Conservation (phyloP, 2,888 invertebrate genomes). For the Eristalis pertinax region DNA sequence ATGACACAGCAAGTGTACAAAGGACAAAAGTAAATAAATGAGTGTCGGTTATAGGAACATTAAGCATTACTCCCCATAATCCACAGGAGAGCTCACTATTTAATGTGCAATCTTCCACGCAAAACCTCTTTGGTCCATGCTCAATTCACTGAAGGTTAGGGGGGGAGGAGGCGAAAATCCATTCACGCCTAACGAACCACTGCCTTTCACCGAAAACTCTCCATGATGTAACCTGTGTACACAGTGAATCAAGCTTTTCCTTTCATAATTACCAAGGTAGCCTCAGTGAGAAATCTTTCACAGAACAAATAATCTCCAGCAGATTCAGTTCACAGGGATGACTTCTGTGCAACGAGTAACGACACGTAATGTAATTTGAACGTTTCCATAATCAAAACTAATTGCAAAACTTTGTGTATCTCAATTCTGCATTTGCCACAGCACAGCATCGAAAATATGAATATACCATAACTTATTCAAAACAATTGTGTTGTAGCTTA, state of each 20-base stretch:
- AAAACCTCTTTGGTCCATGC: background rate
- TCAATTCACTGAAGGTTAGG: no score
- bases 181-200: background rate
- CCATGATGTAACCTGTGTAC: background rate
- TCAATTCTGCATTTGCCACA: conserved; percentile 7
- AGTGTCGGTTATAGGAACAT: no score
- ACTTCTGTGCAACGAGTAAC: background rate
- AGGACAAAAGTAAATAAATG: no score
- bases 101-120: background rate
- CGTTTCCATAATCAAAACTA: conserved; percentile 3
- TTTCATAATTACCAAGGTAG: background rate
- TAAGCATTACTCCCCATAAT: no score
- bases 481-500: conserved; percentile 68
- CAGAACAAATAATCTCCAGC: background rate
- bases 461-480: conserved; percentile 34
- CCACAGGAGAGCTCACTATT: no score
- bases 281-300: background rate
- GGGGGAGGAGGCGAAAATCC: background rate
- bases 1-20: no score
- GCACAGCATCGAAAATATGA: conserved; percentile 37
- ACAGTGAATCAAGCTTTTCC: background rate
- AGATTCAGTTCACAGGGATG: background rate
- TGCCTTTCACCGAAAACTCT: background rate
- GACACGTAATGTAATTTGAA: conserved; percentile 6
- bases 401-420: background rate